Evolutionary conservation across 2,113 vertebrate genomes (phyloP).

Genomic region (Numenius arquata): DNA sequence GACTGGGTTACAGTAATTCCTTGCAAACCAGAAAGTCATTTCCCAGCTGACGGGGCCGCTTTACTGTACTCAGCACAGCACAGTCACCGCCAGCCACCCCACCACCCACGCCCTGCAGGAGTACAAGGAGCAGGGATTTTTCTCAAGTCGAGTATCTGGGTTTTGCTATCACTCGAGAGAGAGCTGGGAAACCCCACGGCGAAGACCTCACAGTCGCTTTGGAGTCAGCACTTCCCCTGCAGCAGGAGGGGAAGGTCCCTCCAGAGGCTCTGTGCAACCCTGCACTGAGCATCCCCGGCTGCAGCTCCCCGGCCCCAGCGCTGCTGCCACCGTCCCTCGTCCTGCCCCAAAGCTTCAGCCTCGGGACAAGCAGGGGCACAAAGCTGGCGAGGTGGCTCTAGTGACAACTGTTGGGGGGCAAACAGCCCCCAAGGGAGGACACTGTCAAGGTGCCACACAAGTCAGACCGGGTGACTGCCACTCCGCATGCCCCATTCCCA

Average conservation of each 20-base stretch:
- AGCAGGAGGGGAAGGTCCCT: slow-evolving; percentile 1
- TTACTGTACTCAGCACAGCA: background rate
- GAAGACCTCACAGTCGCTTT: background rate
- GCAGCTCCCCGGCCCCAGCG: background rate
- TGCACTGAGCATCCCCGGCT: background rate
- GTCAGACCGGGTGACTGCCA: background rate
- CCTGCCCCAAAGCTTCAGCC: background rate
- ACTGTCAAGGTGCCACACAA: background rate
- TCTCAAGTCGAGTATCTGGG: background rate
- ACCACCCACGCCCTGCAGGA: background rate
- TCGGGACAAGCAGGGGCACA: accelerated
- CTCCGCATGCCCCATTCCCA: accelerated
- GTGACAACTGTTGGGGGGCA: background rate
- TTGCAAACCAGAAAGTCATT: slow-evolving; percentile 29
- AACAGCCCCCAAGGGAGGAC: background rate
- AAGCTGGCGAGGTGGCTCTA: background rate
- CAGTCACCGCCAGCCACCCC: background rate
- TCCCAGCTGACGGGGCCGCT: background rate
- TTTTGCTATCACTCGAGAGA: slow-evolving; percentile 54
- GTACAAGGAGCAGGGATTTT: slow-evolving; percentile 53
- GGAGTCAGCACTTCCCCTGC: slow-evolving; percentile 58
- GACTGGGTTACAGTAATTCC: slow-evolving; percentile 22
- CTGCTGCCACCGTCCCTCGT: background rate
- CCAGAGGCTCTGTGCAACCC: background rate
- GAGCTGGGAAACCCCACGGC: slow-evolving; percentile 54